Base-by-base conservation (phyloP, 2,113 vertebrate genomes). In the Cebus imitator region DNA sequence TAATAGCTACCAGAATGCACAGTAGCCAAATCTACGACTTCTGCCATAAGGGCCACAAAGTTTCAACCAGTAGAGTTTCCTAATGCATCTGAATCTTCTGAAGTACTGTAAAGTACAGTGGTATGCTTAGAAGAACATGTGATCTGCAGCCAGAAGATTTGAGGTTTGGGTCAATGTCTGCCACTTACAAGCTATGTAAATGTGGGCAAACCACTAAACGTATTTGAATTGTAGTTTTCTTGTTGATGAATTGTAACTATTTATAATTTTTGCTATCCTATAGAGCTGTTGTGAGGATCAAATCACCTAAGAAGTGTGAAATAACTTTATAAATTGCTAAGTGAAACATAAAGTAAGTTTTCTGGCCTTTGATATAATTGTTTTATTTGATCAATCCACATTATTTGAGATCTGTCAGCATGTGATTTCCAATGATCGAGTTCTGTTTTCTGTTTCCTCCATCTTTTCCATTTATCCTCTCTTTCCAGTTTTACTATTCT, bases 191-290 rank as follows among this genome's bases (percentile, higher is more conserved):
- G 35, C 48, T 81, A 37, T 45, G 21, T 68, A 70, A 94, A 84
- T 35, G 11, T 50, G 16, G 48, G 55, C 16, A 91, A 64, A 20
- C 40, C 61, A 75, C 21, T 64, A 76, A 32, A 27, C 8, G 61
- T 48, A 50, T 5, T 17, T 92, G 70, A 81, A 66, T 52, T 40
- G 87, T 82, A 61, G 27, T 79, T 91, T 94, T 84, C 52, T 75
- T 61, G 76, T 37, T 76, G 88, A 86, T 86, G 80, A 96, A n/a
- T 7, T 84, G 73, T 57, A 96, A n/a, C 7, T 84, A 87, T 57
- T 81, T 61, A 50, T 57, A 68, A 68, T 85, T 55, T 86, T 30
- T 70, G 82, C 40, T 58, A 30, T 37, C n/a, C 35, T 43, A 35
- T 2, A 88, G 20, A 72, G 27, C 16, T 87, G 8, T 70, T 73